These are phyloP conservation scores for Centropus bengalensis DNA, from an alignment of 2,113 vertebrate genomes.

Conservation along the genomic window DNA sequence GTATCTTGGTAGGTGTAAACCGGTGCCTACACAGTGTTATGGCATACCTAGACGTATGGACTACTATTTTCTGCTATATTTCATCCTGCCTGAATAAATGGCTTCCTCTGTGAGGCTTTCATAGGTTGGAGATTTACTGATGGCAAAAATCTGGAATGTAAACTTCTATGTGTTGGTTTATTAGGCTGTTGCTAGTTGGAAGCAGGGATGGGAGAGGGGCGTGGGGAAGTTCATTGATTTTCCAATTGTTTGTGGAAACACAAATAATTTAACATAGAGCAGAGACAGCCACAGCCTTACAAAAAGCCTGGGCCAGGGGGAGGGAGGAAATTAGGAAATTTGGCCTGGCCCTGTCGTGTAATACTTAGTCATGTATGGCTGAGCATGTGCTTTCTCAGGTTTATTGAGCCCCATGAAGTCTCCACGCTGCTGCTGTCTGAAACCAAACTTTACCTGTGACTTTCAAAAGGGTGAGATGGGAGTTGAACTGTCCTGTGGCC, in stretches of 20 bases:
- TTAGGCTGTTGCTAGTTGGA: background rate
- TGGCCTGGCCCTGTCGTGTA: background rate
- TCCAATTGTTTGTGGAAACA: background rate
- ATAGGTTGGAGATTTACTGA: background rate
- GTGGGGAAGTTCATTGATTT: background rate
- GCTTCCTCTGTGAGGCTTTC: background rate
- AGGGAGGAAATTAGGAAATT: background rate
- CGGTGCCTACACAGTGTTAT: background rate
- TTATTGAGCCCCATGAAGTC: background rate
- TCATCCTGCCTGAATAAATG: background rate
- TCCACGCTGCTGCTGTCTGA: background rate
- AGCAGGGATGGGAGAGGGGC: background rate
- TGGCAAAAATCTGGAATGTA: background rate
- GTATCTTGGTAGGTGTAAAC: background rate
- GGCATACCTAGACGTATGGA: background rate
- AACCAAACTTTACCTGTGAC: background rate
- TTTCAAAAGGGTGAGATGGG: background rate
- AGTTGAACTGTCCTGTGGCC: background rate
- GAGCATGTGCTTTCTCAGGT: background rate
- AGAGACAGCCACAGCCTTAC: background rate
- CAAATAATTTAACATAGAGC: background rate
- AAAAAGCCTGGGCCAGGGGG: background rate
- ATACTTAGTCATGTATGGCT: background rate
- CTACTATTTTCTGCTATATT: background rate
- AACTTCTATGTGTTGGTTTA: background rate